Evolutionary conservation across 2,797 vertebrate genomes (phyloP), one percentile per base, ranked within the genome.

Genomic region (Sebastes diploproa): DNA sequence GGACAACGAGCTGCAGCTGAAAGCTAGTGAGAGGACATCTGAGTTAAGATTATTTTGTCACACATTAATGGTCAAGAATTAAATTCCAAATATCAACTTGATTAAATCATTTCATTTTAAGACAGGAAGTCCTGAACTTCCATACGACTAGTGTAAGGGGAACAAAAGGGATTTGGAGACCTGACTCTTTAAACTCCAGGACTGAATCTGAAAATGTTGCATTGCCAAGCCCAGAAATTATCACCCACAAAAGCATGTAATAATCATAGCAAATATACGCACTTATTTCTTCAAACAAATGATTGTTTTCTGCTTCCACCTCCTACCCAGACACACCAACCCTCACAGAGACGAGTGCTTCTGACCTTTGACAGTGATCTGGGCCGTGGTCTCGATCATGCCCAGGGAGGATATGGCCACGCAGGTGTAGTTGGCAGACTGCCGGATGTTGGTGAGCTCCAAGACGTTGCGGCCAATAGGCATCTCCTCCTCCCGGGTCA

Each of bases 361-460:
- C 95, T 94, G 82, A 98, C 98, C 98, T 98, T 98, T 99, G 79
- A 99, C 98, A 3, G 95, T 97, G 91, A 99, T 97, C 92, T 98
- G 97, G 38, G 98, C 98, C 0, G 95, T 97, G 77, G 98, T 97
- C 86, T 99, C 97, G 0, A 99, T 99, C 95, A 98, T 96, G 46
- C 98, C 98, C 7, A 99, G 93, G 0, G 98, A 97, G 32, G 98
- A 99, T 75, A 98, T 98, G 86, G 98, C 98, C 93, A 99, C 96
- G 0, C 98, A 99, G 81, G 98, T 99, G 89, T 98, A 99, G 94
- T 99, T 99, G 90, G 96, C 96, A 0, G 98, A 98, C 22, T 97
- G 97, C 3, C 96, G 58, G 52, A 99, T 97, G 87, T 97, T 97
- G 88, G 93, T 97, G 73, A 99, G 95, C 92, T 98, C 97, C 80